Conservation (phyloP, 2,113 vertebrate genomes). For the Perca flavescens region DNA sequence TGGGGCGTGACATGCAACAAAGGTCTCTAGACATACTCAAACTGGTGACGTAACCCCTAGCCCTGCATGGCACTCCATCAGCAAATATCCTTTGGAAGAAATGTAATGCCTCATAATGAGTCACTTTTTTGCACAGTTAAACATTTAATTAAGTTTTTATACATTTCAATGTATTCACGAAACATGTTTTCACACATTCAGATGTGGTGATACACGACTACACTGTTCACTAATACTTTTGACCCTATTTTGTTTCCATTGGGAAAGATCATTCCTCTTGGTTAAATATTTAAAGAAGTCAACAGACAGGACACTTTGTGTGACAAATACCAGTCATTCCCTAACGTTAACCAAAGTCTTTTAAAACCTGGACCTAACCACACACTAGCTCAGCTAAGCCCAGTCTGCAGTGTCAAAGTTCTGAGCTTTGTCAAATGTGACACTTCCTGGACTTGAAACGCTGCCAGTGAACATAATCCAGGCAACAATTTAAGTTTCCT, state of each 20-base stretch:
- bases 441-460: not conserved
- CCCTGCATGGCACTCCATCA: not conserved
- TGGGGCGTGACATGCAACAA: not conserved
- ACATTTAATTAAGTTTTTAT: not conserved
- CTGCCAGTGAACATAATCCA: not conserved
- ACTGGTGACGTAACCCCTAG: not conserved
- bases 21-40: not conserved
- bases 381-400: not conserved
- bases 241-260: not conserved
- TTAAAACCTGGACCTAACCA: not conserved
- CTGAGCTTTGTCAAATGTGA: constrained; percentile 4
- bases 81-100: not conserved
- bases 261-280: not conserved
- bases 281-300: not conserved
- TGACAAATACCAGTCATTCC: not conserved
- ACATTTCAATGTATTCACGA: not conserved
- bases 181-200: not conserved
- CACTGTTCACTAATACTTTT: not conserved
- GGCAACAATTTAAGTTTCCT: not conserved
- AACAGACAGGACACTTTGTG: not conserved
- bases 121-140: not conserved
- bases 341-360: not conserved
- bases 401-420: not conserved
- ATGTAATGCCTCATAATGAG: not conserved
- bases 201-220: not conserved